Percentiles rank a stretch among this genome's conserved stretches.
These are phyloP conservation scores for Quadroppia sp. DNA, from an alignment of 2,888 invertebrate species.

Conservation along the genomic window DNA sequence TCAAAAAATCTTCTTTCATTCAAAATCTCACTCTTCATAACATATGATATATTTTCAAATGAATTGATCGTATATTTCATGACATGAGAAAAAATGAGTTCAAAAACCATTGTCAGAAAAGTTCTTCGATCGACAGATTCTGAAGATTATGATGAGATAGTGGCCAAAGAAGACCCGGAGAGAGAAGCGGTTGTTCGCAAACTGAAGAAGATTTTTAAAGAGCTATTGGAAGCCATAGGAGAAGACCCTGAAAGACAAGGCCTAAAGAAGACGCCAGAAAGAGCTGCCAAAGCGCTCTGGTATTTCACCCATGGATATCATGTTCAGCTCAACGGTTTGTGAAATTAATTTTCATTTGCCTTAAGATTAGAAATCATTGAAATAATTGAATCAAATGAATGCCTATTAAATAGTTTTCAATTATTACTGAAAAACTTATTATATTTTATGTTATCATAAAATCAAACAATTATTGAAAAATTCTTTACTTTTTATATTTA, in stretches of 20 bases:
- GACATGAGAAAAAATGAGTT: not conserved
- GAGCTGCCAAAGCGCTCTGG: constrained; percentile 97
- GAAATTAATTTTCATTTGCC: not conserved
- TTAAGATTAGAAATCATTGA: too few relatives aligned
- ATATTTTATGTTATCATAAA: too few relatives aligned
- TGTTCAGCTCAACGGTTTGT: constrained; percentile 52
- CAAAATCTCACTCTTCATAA: not conserved
- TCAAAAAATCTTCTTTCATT: not conserved
- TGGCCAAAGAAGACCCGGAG: not conserved
- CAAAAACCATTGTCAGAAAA: not conserved
- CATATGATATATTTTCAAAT: not conserved
- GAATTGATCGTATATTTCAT: not conserved
- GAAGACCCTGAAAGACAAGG: constrained; percentile 90
- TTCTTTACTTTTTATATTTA: too few relatives aligned
- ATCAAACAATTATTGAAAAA: too few relatives aligned
- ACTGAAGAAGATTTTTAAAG: not conserved
- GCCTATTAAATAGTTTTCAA: too few relatives aligned
- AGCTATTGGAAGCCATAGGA: constrained; percentile 72
- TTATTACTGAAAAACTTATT: too few relatives aligned
- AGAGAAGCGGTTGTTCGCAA: not conserved
- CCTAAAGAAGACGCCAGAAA: constrained; percentile 89
- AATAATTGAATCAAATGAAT: too few relatives aligned
- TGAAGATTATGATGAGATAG: constrained; percentile 7
- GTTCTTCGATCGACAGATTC: not conserved
- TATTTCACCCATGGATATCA: constrained; percentile 99